These are phyloP conservation scores for Spicauda simplicius DNA, from an alignment of 2,888 invertebrate genomes.

Conservation along the genomic window DNA sequence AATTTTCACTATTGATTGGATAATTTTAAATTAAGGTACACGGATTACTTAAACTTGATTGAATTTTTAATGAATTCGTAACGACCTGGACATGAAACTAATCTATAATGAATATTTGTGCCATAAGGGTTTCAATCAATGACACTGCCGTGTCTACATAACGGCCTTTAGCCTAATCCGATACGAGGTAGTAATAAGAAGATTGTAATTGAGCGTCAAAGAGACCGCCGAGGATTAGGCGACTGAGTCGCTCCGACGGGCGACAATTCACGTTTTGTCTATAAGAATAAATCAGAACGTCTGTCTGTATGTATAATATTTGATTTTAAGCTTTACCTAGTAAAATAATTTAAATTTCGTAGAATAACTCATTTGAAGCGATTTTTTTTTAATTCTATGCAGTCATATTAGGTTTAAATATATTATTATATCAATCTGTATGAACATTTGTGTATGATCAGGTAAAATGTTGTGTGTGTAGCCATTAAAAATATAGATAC, in stretches of 20 bases:
- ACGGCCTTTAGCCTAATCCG: conserved; percentile 76
- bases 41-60: conserved; percentile 26
- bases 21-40: not conserved
- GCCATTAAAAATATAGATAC: no score
- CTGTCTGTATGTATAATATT: not conserved
- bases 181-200: conserved; percentile 67
- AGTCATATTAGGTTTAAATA: no score
- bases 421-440: no score
- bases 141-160: conserved; percentile 69
- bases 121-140: conserved; percentile 48
- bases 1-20: not conserved
- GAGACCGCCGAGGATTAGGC: conserved; percentile 62
- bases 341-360: no score
- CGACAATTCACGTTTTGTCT: conserved; percentile 58
- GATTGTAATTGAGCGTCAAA: conserved; percentile 77
- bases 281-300: not conserved
- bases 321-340: no score
- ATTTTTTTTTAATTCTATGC: no score
- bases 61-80: conserved; percentile 29
- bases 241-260: conserved; percentile 51
- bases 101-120: conserved; percentile 34
- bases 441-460: no score
- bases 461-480: no score
- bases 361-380: no score
- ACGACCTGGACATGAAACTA: conserved; percentile 27